Base-by-base conservation (phyloP, 2,113 vertebrate species). In the Podocnemis expansa region DNA sequence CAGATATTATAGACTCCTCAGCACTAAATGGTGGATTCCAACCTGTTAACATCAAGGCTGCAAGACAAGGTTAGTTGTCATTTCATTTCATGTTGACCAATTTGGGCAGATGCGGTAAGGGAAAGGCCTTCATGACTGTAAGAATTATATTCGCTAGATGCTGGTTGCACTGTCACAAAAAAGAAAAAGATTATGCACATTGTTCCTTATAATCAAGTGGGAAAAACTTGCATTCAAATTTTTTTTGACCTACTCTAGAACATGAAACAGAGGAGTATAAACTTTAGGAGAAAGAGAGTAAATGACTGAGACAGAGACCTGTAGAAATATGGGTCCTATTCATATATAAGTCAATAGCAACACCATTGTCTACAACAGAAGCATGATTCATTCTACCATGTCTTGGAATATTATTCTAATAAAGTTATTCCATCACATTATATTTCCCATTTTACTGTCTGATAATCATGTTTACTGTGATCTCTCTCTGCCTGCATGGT, bases 11-110 rank as follows among this genome's bases (percentile, higher is more conserved):
- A 14, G 99, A 99, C 97, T 99, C 99, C 34, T 99, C 99, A 0
- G 99, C 99, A 0, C 98, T 99, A 2, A 99, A 99, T 1, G 99
- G 99, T 31, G 99, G 99, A 73, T 99, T 99, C 94, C 99, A 99
- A 96, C 98, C 99, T 4, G 99, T 99, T 83, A 99, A 99, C 90
- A 99, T 99, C 97, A 99, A 99, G 97, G 99, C 99, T 49, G 99
- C 99, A 14, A 98, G 99, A 94, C 99, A 99, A 98, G 99, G 99
- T 99, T 87, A 96, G 98, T 95, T 55, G 51, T 29, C 47, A 5
- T 47, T 90, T 85, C 67, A 0, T 41, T 89, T 70, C 31, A 7
- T 38, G 47, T 82, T 89, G 78, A 81, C 85, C 73, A 43, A 2
- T 88, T 82, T 38, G 8, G 21, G 47, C 17, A 83, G 51, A 11